phyloP scores from a whole-genome alignment of 2,888 invertebrate species.

The Plebejus argus region DNA sequence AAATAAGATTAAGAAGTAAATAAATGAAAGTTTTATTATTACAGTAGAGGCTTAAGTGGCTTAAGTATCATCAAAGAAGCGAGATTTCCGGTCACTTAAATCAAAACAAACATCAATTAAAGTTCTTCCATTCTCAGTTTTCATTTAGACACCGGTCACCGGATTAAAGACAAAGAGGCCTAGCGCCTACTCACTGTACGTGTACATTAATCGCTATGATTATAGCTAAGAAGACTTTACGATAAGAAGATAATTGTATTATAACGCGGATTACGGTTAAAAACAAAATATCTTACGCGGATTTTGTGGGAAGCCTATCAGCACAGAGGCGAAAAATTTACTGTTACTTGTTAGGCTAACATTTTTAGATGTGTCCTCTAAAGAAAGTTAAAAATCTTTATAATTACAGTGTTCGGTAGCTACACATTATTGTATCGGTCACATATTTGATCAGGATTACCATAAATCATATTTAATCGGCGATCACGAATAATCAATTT shows the following conservation, averaged over 20 bases:
- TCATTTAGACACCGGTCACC: background rate
- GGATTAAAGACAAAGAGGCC: background rate
- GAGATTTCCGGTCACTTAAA: conserved; percentile 15
- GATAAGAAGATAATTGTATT: conserved; percentile 15
- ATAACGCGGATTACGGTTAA: background rate
- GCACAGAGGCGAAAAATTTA: no score
- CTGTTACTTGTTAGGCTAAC: no score
- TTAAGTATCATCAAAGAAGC: background rate
- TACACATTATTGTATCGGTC: background rate
- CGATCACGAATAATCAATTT: background rate
- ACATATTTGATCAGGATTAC: background rate
- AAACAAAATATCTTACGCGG: background rate
- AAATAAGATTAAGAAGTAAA: conserved; percentile 19
- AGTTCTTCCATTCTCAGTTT: background rate
- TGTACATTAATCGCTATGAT: conserved; percentile 3
- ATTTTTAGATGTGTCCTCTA: no score
- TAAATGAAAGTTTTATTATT: conserved; percentile 18
- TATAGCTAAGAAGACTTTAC: background rate
- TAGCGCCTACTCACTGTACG: background rate
- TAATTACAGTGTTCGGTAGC: no score
- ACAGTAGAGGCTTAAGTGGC: background rate
- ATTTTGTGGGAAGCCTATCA: background rate
- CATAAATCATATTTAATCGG: background rate
- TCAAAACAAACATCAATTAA: background rate
- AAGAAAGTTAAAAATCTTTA: no score